Evolutionary conservation across 2,797 vertebrate species (phyloP).

Genomic region (Pipistrellus pygmaeus): DNA sequence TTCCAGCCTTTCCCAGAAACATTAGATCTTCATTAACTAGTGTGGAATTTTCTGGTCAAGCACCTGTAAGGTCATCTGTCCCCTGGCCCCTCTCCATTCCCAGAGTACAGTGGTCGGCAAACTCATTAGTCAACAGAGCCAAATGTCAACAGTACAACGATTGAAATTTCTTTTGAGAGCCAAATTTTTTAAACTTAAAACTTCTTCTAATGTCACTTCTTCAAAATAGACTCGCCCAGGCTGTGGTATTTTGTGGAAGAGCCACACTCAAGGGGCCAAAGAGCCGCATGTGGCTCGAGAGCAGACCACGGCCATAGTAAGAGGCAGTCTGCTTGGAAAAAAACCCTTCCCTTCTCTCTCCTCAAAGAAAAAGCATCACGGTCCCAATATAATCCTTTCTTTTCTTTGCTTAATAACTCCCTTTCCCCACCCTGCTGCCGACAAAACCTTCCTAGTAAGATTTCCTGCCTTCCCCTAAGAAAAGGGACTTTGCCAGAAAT

Average conservation of each 20-base stretch:
- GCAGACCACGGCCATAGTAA: background rate
- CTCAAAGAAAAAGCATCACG: background rate
- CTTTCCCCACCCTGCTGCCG: background rate
- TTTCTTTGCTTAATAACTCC: background rate
- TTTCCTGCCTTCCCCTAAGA: background rate
- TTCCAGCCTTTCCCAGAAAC: background rate
- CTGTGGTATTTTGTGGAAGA: no score
- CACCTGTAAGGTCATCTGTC: background rate
- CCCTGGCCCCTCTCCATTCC: background rate
- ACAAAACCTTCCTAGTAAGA: background rate
- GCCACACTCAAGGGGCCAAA: no score
- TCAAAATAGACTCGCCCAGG: no score
- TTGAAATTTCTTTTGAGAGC: no score
- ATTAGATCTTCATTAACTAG: background rate
- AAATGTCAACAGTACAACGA: no score
- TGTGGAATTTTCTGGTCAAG: background rate
- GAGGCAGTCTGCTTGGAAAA: background rate
- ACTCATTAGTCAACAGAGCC: no score
- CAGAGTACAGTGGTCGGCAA: background rate
- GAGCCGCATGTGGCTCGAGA: no score
- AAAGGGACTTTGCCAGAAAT: background rate
- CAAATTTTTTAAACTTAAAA: no score
- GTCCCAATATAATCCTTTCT: background rate
- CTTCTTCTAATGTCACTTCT: no score
- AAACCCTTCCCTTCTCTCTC: background rate